These are phyloP conservation scores for Chloroceryle amazona DNA, from an alignment of 2,797 vertebrate genomes.

Conservation along the genomic window DNA sequence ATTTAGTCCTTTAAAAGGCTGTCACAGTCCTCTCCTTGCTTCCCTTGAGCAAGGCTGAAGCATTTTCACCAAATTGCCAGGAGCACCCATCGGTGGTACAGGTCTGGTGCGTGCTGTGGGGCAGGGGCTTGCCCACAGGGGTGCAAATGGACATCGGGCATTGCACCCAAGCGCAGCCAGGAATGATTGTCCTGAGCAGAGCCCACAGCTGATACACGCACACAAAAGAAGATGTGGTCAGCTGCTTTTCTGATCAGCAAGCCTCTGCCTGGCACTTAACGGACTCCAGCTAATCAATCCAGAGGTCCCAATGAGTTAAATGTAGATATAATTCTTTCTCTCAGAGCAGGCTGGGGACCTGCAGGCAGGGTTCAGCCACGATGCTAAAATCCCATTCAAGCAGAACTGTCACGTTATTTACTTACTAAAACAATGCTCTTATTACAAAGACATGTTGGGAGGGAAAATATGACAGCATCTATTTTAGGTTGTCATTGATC, in stretches of 20 bases:
- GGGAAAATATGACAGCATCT: slow-evolving; percentile 65
- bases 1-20: not conserved
- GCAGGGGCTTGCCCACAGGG: not conserved
- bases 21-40: not conserved
- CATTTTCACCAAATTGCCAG: not conserved
- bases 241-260: not conserved
- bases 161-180: fast-evolving
- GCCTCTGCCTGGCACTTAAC: not conserved
- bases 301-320: not conserved
- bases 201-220: fast-evolving
- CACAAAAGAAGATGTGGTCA: not conserved
- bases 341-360: not conserved
- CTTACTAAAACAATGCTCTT: slow-evolving; percentile 71
- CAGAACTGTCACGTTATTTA: slow-evolving; percentile 68
- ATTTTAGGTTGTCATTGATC: slow-evolving; percentile 76
- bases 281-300: not conserved
- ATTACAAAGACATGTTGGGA: slow-evolving; percentile 58
- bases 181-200: not conserved
- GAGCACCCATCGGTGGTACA: not conserved
- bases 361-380: not conserved
- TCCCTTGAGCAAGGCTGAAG: not conserved
- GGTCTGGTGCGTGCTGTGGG: not conserved
- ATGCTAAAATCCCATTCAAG: slow-evolving; percentile 20
- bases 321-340: not conserved
- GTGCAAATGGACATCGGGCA: too few relatives aligned